These are phyloP conservation scores for Leptothorax acervorum DNA, from an alignment of 2,888 invertebrate species.

Conservation along the genomic window DNA sequence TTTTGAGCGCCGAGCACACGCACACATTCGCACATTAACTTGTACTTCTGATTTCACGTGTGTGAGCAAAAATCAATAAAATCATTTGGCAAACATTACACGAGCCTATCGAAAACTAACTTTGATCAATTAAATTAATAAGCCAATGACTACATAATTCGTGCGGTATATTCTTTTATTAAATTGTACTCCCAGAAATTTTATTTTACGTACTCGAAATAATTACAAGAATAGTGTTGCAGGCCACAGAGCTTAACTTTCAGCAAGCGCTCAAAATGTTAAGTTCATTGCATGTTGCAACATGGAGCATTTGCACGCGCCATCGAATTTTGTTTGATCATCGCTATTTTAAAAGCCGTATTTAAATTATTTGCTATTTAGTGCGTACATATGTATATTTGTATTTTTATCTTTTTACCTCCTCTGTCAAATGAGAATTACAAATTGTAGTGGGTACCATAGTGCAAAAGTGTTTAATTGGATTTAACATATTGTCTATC, in stretches of 20 bases:
- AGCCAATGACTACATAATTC: neutral
- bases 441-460: neutral
- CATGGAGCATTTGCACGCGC: conserved; percentile 41
- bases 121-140: neutral
- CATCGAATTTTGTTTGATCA: conserved; percentile 36
- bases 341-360: conserved; percentile 3
- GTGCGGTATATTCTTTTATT: neutral
- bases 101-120: neutral
- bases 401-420: conserved; percentile 24
- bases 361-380: conserved; percentile 37
- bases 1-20: conserved; percentile 10
- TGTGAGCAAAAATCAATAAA: neutral
- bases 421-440: conserved; percentile 4
- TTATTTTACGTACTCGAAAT: neutral
- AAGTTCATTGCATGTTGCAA: conserved; percentile 32
- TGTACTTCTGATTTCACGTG: neutral
- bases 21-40: neutral
- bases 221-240: neutral
- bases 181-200: neutral
- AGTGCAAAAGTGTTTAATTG: conserved; percentile 11
- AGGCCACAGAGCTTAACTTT: neutral
- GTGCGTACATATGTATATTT: conserved; percentile 24
- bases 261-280: conserved; percentile 14
- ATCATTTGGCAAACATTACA: neutral
- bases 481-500: neutral